A percentile compares a stretch with the other conserved stretches of the same genome.
phyloP scores from a whole-genome alignment of 2,113 vertebrate genomes.

The Lophotis ruficrista region DNA sequence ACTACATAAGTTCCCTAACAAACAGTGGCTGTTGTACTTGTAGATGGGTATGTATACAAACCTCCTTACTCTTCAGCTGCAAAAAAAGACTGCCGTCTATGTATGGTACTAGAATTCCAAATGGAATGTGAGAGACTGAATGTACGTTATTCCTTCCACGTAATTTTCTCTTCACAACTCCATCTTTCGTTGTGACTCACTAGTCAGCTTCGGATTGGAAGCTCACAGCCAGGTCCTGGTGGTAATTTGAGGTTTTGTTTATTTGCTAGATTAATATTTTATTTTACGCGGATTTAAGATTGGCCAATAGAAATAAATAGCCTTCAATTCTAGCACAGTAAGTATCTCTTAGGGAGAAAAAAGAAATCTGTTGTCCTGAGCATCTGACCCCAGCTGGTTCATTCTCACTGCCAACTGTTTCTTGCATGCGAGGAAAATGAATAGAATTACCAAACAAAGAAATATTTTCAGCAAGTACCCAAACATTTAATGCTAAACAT shows the following conservation, averaged over 20 bases:
- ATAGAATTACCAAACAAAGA: background rate
- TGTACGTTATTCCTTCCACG: fast-evolving
- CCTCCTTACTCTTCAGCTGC: background rate
- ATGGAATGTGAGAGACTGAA: background rate
- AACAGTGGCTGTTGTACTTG: no score
- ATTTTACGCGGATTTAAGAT: background rate
- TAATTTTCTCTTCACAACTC: background rate
- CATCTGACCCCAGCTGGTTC: slow-evolving; percentile 11
- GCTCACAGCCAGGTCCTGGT: background rate
- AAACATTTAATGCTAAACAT: background rate
- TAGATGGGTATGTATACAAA: background rate
- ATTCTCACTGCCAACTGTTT: background rate
- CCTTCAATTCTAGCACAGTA: background rate
- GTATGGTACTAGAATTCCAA: background rate
- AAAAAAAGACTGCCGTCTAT: no score
- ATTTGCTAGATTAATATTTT: background rate
- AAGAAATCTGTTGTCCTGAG: background rate
- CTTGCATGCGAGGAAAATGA: background rate
- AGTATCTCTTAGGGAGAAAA: background rate
- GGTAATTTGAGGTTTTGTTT: background rate
- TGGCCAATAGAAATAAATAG: background rate
- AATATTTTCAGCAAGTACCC: background rate
- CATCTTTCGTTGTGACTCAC: background rate
- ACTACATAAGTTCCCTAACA: background rate
- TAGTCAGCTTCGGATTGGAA: background rate